phyloP scores from a whole-genome alignment of 2,797 vertebrate genomes.

The Pelochelys cantorii region DNA sequence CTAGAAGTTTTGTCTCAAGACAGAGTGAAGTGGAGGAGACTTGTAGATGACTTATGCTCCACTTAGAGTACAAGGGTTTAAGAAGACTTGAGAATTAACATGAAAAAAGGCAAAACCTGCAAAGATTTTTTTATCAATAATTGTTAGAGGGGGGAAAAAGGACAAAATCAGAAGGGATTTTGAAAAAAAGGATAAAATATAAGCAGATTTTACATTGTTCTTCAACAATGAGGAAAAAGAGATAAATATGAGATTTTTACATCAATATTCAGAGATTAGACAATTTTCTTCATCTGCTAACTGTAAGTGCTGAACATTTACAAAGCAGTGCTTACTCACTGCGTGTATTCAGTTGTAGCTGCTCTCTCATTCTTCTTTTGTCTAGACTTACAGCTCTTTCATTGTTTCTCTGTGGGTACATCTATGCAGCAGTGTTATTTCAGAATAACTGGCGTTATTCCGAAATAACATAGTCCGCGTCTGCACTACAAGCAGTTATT shows the following conservation, averaged over 20 bases:
- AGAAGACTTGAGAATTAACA: not conserved
- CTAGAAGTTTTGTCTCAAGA: too few relatives aligned
- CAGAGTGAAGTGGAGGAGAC: too few relatives aligned
- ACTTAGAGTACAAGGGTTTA: too few relatives aligned
- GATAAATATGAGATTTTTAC: not conserved
- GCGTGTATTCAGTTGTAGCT: not conserved
- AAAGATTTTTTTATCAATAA: not conserved
- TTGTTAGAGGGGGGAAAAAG: not conserved
- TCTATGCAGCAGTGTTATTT: too few relatives aligned
- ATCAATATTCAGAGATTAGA: slow-evolving; percentile 12
- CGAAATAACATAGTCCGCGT: too few relatives aligned
- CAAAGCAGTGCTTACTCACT: not conserved
- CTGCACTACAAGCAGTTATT: too few relatives aligned
- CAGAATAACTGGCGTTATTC: too few relatives aligned
- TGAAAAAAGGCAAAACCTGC: slow-evolving; percentile 1
- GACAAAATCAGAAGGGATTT: slow-evolving; percentile 25
- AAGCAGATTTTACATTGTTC: not conserved
- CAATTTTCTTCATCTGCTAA: not conserved
- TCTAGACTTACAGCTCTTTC: not conserved
- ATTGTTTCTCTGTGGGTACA: not conserved
- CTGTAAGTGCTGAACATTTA: slow-evolving; percentile 6
- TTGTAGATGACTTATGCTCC: too few relatives aligned
- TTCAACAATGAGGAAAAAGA: not conserved
- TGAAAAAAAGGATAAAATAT: not conserved
- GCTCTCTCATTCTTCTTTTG: not conserved